Conservation (phyloP, 1,140 invertebrate genomes). For the Drosophila sp. region DNA sequence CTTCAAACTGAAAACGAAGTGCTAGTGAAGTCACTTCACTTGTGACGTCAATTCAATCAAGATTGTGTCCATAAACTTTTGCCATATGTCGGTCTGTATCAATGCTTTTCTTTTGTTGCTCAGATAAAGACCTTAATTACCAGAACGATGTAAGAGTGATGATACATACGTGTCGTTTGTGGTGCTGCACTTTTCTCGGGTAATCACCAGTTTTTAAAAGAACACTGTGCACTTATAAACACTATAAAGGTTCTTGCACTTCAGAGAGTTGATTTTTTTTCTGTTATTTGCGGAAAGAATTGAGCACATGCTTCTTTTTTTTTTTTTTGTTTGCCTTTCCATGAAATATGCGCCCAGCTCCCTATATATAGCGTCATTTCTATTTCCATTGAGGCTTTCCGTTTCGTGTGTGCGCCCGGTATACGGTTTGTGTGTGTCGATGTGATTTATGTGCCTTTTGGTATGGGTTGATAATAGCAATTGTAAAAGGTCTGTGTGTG, state of each 20-base stretch:
- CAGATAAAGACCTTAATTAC: conserved; percentile 60
- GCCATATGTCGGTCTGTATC: conserved; percentile 39
- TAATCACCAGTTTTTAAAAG: conserved; percentile 34
- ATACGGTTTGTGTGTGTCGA: conserved; percentile 9
- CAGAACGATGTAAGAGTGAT: conserved; percentile 11
- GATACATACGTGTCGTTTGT: conserved; percentile 24
- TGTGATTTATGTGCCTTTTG: conserved; percentile 50
- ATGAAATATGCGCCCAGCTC: conserved; percentile 19
- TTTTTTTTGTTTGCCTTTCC: conserved; percentile 12
- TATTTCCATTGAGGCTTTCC: conserved; percentile 69
- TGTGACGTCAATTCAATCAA: conserved; percentile 48
- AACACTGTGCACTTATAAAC: not conserved
- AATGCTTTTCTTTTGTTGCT: conserved; percentile 29
- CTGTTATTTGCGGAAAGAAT: conserved; percentile 36
- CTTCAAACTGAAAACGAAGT: conserved; percentile 28
- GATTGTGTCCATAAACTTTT: conserved; percentile 35
- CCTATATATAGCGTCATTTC: conserved; percentile 66
- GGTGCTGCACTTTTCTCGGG: conserved; percentile 20
- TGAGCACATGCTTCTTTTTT: conserved; percentile 22
- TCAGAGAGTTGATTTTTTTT: conserved; percentile 28
- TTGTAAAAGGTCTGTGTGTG: conserved; percentile 15
- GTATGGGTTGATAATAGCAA: conserved; percentile 53
- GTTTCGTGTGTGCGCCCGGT: conserved; percentile 27
- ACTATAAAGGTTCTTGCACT: not conserved
- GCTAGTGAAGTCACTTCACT: conserved; percentile 12